phyloP scores from a whole-genome alignment of 2,113 vertebrate species.

The Aspiorhynchus laticeps region DNA sequence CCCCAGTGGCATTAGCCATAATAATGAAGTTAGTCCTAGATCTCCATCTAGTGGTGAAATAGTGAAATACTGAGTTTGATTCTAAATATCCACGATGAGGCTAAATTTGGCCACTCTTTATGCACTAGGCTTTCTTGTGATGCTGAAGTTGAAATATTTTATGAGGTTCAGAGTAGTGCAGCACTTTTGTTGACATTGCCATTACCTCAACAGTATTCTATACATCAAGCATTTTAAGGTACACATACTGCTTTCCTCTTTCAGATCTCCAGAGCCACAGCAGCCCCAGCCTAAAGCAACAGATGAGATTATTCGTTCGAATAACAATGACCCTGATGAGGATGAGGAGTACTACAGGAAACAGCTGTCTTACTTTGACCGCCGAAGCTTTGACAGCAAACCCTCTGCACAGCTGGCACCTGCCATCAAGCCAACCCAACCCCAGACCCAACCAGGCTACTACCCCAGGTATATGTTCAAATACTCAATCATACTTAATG shows the following conservation, averaged over 20 bases:
- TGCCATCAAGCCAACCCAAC: slow-evolving; percentile 77
- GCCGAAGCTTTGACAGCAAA: slow-evolving; percentile 82
- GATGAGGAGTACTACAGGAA: slow-evolving; percentile 96
- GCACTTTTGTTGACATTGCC: neutral
- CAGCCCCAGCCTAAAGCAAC: slow-evolving; percentile 83
- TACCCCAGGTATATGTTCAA: slow-evolving; percentile 77
- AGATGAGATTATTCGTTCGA: slow-evolving; percentile 90
- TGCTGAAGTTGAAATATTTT: neutral
- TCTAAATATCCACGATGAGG: neutral
- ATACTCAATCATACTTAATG: neutral
- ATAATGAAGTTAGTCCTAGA: neutral
- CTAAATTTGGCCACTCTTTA: neutral
- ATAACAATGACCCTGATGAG: slow-evolving; percentile 91
- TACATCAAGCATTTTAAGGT: neutral
- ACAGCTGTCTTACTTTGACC: slow-evolving; percentile 95
- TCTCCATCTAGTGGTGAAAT: slow-evolving; percentile 27
- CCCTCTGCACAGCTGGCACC: slow-evolving; percentile 69
- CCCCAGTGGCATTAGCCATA: neutral
- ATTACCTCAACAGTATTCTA: neutral
- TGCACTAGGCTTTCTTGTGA: neutral
- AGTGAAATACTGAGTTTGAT: neutral
- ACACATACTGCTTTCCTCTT: neutral
- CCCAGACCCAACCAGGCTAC: slow-evolving; percentile 80
- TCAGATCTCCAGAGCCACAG: slow-evolving; percentile 90
- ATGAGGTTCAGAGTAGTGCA: neutral